Evolutionary conservation across 2,113 vertebrate species (phyloP).

Genomic region (Riparia riparia): DNA sequence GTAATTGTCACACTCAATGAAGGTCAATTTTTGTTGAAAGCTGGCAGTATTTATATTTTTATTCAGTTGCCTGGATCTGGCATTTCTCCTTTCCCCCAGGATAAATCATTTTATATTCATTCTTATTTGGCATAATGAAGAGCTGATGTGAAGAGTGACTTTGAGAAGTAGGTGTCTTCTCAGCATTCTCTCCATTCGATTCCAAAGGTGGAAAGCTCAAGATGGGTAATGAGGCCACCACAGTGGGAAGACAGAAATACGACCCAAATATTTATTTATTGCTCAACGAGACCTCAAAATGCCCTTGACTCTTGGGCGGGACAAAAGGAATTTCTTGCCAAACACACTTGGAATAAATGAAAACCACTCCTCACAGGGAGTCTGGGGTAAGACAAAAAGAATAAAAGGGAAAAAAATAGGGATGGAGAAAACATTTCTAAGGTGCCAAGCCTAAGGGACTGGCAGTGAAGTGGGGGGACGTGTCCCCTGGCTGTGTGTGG

Average conservation of each 20-base stretch:
- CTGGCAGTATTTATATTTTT: not conserved
- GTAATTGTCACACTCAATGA: not conserved
- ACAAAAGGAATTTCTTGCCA: slow-evolving; percentile 31
- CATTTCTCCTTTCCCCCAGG: not conserved
- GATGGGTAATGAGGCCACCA: not conserved
- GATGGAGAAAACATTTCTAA: not conserved
- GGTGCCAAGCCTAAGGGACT: not conserved
- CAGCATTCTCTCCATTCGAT: not conserved
- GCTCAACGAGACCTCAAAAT: not conserved
- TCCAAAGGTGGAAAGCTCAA: not conserved
- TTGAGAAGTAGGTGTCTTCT: not conserved
- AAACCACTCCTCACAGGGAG: not conserved
- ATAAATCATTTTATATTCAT: not conserved
- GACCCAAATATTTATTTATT: not conserved
- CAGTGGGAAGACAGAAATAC: not conserved
- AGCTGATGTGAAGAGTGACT: not conserved
- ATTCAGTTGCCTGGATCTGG: not conserved
- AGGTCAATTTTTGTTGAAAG: not conserved
- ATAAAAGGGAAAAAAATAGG: not conserved
- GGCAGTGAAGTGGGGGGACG: accelerated
- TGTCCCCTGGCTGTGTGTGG: not conserved
- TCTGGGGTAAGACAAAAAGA: not conserved
- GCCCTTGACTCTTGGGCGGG: not conserved
- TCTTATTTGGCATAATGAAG: not conserved
- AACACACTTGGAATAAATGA: not conserved